Conservation (phyloP, 1,140 invertebrate genomes). For the Panulirus ornatus region DNA sequence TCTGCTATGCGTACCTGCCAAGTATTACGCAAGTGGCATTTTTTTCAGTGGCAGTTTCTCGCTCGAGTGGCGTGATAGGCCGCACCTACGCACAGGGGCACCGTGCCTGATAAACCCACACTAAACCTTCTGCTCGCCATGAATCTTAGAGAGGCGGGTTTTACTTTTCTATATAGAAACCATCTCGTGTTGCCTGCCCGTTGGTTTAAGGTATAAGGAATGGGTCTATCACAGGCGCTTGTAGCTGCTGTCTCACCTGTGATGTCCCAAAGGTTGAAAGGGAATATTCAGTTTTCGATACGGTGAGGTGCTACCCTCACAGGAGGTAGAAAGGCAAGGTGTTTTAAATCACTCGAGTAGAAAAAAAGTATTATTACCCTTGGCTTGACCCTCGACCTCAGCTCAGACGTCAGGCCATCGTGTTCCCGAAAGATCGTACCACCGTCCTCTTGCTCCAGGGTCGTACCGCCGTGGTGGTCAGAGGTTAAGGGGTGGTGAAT, state of each 20-base stretch:
- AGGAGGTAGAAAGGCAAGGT: too few relatives aligned
- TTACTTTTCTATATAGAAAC: too few relatives aligned
- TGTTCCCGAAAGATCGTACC: too few relatives aligned
- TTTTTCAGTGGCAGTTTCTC: constrained; percentile 31
- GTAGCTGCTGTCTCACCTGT: neutral
- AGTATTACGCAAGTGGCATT: constrained; percentile 28
- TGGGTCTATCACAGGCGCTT: neutral
- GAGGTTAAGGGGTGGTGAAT: too few relatives aligned
- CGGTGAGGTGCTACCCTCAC: too few relatives aligned
- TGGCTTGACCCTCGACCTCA: too few relatives aligned
- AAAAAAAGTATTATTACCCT: too few relatives aligned
- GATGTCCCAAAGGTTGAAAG: neutral
- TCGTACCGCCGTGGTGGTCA: too few relatives aligned
- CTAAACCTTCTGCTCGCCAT: constrained; percentile 17
- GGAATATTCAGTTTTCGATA: neutral
- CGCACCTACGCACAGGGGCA: neutral
- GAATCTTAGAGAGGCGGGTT: constrained; percentile 11
- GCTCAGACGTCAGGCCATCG: too few relatives aligned
- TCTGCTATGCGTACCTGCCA: neutral
- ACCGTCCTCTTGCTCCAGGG: too few relatives aligned
- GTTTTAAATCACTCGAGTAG: too few relatives aligned
- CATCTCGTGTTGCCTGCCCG: neutral
- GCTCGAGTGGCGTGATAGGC: neutral
- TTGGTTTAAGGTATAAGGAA: neutral
- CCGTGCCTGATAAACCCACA: too few relatives aligned